Conservation (phyloP, 1,140 invertebrate genomes). For the Tetragonula clypearis region DNA sequence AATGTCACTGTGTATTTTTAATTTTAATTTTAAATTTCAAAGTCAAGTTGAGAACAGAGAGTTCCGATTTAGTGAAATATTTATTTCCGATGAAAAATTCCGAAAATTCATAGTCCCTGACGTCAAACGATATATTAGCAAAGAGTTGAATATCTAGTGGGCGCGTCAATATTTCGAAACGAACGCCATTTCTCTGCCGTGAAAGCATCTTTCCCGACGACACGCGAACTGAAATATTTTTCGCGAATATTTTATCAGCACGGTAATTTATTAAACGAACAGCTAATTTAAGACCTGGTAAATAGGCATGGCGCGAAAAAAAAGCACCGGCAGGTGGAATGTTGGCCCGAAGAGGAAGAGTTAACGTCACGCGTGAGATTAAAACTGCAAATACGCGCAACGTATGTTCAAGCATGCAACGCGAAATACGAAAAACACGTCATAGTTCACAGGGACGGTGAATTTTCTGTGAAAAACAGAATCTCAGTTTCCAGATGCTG, state of each 20-base stretch:
- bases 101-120: no score
- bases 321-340: not conserved
- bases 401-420: not conserved
- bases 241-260: not conserved
- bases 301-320: not conserved
- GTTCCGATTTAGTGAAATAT: no score
- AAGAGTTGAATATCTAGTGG: no score
- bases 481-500: no score
- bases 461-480: not conserved
- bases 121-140: no score
- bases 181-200: not conserved
- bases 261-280: conserved; percentile 8
- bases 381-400: not conserved
- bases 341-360: not conserved
- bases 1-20: no score
- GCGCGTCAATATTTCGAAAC: not conserved
- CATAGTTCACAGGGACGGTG: not conserved
- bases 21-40: no score
- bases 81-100: no score
- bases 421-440: not conserved
- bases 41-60: no score
- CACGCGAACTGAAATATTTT: not conserved
- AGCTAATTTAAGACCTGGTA: not conserved
- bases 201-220: not conserved
- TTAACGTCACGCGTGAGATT: conserved; percentile 19